A percentile compares a stretch with the other conserved stretches of the same genome.
Conservation (phyloP, 2,888 invertebrate species). For the Chrysolina americana region DNA sequence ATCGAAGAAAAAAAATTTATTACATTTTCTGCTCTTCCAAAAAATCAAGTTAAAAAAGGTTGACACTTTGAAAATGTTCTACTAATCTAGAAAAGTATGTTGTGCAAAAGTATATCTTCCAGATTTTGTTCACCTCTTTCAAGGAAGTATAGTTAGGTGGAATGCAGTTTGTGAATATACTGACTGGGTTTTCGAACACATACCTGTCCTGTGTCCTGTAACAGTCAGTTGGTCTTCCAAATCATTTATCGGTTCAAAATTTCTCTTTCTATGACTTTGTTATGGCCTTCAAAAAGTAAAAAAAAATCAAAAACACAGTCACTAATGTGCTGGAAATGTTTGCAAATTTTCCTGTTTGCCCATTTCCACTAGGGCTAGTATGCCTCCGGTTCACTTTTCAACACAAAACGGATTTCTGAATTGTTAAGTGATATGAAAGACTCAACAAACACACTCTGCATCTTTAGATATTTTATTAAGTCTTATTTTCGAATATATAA, state of each 20-base stretch:
- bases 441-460: too few species aligned
- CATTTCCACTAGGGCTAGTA: too few species aligned
- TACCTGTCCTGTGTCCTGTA: background rate
- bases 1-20: too few species aligned
- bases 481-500: background rate
- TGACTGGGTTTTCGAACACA: background rate
- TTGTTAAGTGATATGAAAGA: too few species aligned
- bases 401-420: too few species aligned
- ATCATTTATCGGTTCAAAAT: background rate
- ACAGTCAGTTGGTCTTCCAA: background rate
- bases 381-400: too few species aligned
- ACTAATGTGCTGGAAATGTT: too few species aligned
- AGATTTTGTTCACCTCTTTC: background rate
- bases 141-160: background rate
- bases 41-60: too few species aligned
- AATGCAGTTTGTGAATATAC: background rate
- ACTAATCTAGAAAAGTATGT: background rate
- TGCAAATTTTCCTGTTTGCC: too few species aligned
- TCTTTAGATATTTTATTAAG: background rate
- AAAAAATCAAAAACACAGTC: too few species aligned
- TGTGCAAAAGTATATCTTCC: slow-evolving; percentile 5
- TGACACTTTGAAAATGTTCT: background rate
- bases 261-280: background rate
- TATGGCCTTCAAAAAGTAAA: too few species aligned
- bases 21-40: too few species aligned